Conservation (phyloP, 2,888 invertebrate species). For the Thalpophila matura region DNA sequence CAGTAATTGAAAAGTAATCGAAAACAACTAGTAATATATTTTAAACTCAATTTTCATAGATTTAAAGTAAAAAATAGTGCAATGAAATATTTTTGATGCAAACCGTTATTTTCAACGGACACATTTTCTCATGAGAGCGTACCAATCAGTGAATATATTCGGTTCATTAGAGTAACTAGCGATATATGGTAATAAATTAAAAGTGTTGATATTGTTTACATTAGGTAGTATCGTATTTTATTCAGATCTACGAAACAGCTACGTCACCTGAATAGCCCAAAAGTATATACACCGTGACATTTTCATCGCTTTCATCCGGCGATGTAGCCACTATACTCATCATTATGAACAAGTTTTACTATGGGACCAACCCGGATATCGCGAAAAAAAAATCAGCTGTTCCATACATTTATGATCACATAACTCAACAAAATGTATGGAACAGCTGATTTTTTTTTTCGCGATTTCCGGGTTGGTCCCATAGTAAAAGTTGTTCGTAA, state of each 20-base stretch:
- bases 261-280: background rate
- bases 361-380: too few species aligned
- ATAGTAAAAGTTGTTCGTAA: too few species aligned
- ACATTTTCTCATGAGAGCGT: background rate
- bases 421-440: too few species aligned
- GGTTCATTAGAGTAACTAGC: background rate
- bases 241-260: background rate
- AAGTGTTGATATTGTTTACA: background rate
- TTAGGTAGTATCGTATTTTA: background rate
- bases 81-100: background rate
- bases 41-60: background rate
- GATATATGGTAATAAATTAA: background rate
- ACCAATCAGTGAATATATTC: slow-evolving; percentile 26
- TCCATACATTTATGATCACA: too few species aligned
- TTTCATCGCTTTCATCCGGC: too few species aligned
- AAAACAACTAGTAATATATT: too few species aligned
- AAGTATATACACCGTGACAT: too few species aligned
- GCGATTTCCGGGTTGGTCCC: too few species aligned
- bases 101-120: background rate
- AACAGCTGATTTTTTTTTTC: too few species aligned
- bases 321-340: too few species aligned
- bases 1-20: slow-evolving; percentile 6
- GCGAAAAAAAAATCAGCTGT: too few species aligned
- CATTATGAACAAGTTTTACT: too few species aligned
- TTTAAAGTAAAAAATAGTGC: background rate